Conservation (phyloP, 2,113 vertebrate genomes). For the Mionectes macconnelli region DNA sequence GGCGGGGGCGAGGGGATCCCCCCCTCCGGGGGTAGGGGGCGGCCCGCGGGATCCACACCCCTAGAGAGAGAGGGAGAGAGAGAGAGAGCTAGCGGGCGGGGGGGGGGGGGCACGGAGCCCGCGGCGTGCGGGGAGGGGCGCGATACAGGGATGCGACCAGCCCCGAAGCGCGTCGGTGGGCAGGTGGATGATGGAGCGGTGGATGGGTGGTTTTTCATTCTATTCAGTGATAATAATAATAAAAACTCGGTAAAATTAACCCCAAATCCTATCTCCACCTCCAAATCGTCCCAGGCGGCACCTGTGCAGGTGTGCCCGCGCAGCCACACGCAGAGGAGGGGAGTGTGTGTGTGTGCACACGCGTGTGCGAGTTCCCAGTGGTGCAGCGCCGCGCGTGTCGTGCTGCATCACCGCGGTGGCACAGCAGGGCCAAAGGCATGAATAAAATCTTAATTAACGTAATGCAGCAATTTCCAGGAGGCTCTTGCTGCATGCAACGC, state of each 20-base stretch:
- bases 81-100: too few relatives aligned
- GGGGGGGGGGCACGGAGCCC: not conserved
- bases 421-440: not conserved
- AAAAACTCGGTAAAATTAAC: accelerated
- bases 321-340: not conserved
- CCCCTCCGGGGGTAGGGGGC: not conserved
- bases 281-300: accelerated
- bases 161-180: not conserved
- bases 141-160: not conserved
- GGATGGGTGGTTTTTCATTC: not conserved
- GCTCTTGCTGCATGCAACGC: not conserved
- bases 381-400: not conserved
- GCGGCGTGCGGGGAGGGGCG: not conserved
- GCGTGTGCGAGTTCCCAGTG: not conserved
- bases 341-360: not conserved
- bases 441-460: not conserved
- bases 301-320: not conserved
- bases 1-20: not conserved
- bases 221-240: not conserved
- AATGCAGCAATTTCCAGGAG: not conserved
- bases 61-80: not conserved
- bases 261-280: accelerated
- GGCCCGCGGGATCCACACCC: not conserved
- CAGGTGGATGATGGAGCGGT: not conserved
- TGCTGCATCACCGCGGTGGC: not conserved